phyloP scores from a whole-genome alignment of 1,140 invertebrate genomes.

The Homarus americanus region DNA sequence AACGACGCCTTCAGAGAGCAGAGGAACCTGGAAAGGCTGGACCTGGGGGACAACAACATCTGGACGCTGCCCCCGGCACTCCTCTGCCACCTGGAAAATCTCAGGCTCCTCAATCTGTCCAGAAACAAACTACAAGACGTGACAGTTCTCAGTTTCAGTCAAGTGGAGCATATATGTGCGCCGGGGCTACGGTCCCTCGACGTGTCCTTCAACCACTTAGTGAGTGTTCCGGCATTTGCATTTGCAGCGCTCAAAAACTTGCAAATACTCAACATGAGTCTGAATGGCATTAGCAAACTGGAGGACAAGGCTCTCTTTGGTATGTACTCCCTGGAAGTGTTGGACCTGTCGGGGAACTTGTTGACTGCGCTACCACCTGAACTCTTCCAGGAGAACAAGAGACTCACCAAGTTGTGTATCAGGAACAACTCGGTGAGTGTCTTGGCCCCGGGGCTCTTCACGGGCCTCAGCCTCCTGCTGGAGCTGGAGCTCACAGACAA shows the following conservation, averaged over 20 bases:
- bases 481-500: conserved; percentile 87
- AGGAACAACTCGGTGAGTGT: conserved; percentile 86
- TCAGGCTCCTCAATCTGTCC: conserved; percentile 86
- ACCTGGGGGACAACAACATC: conserved; percentile 90
- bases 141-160: conserved; percentile 86
- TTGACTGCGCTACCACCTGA: conserved; percentile 85
- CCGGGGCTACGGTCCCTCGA: conserved; percentile 85
- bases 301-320: conserved; percentile 74
- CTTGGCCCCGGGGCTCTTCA: conserved; percentile 82
- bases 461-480: conserved; percentile 87
- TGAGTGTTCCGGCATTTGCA: conserved; percentile 83
- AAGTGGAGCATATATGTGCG: conserved; percentile 85
- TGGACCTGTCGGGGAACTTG: conserved; percentile 81
- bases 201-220: conserved; percentile 89
- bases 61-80: conserved; percentile 85
- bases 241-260: conserved; percentile 74
- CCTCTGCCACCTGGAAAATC: conserved; percentile 86
- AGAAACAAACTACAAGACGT: conserved; percentile 89
- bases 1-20: conserved; percentile 80
- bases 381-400: conserved; percentile 93
- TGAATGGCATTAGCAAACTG: conserved; percentile 74
- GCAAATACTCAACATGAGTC: conserved; percentile 70
- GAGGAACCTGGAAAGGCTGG: conserved; percentile 79
- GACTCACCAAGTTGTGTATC: conserved; percentile 91
- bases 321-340: conserved; percentile 74